Percentiles rank a stretch among this genome's conserved stretches.
phyloP scores from a whole-genome alignment of 2,888 invertebrate species.

The Iphiclides podalirius region DNA sequence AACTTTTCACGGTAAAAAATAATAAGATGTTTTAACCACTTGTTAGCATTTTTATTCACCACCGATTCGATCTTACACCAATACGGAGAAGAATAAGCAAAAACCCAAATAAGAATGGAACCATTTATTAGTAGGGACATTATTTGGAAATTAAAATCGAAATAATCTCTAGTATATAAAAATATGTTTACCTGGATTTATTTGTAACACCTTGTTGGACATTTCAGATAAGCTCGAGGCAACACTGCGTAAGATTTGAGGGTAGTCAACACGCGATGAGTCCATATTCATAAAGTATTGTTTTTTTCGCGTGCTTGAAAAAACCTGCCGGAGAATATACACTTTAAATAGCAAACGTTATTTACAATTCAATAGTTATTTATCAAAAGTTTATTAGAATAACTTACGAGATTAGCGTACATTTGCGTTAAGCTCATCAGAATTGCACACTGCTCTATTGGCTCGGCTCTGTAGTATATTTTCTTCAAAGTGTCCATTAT shows the following conservation, averaged over 20 bases:
- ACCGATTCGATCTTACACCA: too few species aligned
- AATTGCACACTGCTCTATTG: slow-evolving; percentile 59
- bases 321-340: slow-evolving; percentile 40
- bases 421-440: slow-evolving; percentile 51
- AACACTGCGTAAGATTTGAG: slow-evolving; percentile 39
- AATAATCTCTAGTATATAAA: too few species aligned
- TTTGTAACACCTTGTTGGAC: slow-evolving; percentile 53
- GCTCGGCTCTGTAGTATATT: slow-evolving; percentile 51
- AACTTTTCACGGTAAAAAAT: too few species aligned
- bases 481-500: slow-evolving; percentile 47
- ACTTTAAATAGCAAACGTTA: not conserved
- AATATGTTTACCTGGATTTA: slow-evolving; percentile 59
- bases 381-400: too few species aligned
- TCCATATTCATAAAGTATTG: slow-evolving; percentile 46
- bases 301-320: slow-evolving; percentile 41
- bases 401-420: slow-evolving; percentile 65
- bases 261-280: slow-evolving; percentile 34
- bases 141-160: too few species aligned
- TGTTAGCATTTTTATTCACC: too few species aligned
- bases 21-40: too few species aligned
- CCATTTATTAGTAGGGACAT: too few species aligned
- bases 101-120: too few species aligned
- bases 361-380: too few species aligned
- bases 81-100: too few species aligned
- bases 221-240: slow-evolving; percentile 44